A percentile compares a stretch with the other conserved stretches of the same genome.
These are phyloP conservation scores for Ammospiza maritima DNA, from an alignment of 2,797 vertebrate genomes.

Conservation along the genomic window DNA sequence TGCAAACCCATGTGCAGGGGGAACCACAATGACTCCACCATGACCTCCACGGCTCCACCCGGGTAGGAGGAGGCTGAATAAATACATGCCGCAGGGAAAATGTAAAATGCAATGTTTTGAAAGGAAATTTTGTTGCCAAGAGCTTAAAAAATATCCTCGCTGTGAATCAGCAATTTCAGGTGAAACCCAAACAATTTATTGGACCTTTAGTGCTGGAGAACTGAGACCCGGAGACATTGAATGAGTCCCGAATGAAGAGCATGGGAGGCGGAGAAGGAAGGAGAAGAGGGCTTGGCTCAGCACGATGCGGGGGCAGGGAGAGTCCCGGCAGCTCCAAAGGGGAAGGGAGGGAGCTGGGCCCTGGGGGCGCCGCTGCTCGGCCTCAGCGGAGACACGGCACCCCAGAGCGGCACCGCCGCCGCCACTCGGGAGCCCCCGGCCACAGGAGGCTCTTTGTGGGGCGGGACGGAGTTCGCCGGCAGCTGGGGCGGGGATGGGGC, in stretches of 20 bases:
- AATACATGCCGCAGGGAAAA: not conserved
- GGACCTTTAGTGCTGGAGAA: not conserved
- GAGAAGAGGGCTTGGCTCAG: not conserved
- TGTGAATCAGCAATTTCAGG: not conserved
- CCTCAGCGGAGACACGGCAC: rapidly evolving
- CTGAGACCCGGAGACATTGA: not conserved
- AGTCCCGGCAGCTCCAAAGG: not conserved
- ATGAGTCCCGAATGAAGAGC: not conserved
- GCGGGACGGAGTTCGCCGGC: rapidly evolving
- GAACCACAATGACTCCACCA: rapidly evolving
- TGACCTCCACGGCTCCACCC: not conserved
- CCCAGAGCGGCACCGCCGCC: rapidly evolving
- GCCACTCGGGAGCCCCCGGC: not conserved
- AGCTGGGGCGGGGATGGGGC: rapidly evolving
- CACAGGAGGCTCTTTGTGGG: not conserved
- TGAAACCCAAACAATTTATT: not conserved
- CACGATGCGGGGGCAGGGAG: rapidly evolving
- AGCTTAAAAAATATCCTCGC: not conserved
- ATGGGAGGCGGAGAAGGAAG: not conserved
- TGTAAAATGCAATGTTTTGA: not conserved
- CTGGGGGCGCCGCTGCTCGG: rapidly evolving
- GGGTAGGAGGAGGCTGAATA: not conserved
- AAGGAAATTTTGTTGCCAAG: not conserved
- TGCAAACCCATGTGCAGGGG: not conserved
- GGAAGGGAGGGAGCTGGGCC: not conserved